A percentile compares a stretch with the other conserved stretches of the same genome.
These are phyloP conservation scores for Ginglymostoma cirratum DNA, from an alignment of 2,113 vertebrate genomes.

Conservation along the genomic window DNA sequence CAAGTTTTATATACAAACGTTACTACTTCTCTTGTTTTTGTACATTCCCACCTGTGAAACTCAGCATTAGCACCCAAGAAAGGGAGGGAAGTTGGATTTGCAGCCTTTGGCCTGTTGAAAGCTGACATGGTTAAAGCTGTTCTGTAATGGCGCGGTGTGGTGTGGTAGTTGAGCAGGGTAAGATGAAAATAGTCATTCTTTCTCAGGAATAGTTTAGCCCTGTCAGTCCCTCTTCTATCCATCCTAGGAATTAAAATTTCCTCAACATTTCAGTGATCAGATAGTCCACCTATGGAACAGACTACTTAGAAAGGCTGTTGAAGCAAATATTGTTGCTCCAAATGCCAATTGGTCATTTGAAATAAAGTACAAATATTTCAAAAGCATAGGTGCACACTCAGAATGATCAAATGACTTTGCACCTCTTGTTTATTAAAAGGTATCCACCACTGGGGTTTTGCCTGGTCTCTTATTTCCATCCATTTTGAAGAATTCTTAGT, in stretches of 20 bases:
- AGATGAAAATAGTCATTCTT: no score
- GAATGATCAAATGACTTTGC: neutral
- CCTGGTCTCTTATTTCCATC: no score
- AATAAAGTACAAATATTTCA: neutral
- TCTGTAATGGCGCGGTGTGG: no score
- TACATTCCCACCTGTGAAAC: no score
- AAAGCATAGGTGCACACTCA: neutral
- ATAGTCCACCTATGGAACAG: neutral
- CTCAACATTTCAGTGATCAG: neutral
- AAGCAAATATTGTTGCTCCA: neutral
- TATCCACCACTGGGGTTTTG: neutral
- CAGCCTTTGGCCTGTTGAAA: no score
- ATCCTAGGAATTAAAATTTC: neutral
- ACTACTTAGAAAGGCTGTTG: neutral
- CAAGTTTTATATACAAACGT: no score
- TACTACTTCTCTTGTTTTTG: no score
- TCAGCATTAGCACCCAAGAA: no score
- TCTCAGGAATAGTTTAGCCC: no score
- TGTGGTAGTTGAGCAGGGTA: no score
- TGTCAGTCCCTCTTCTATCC: neutral
- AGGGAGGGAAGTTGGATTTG: no score
- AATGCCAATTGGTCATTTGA: neutral
- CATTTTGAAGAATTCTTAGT: neutral
- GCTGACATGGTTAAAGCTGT: no score
- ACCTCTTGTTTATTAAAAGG: neutral